Base-by-base conservation (phyloP, 2,113 vertebrate species). In the Chamaetylas fuelleborni region DNA sequence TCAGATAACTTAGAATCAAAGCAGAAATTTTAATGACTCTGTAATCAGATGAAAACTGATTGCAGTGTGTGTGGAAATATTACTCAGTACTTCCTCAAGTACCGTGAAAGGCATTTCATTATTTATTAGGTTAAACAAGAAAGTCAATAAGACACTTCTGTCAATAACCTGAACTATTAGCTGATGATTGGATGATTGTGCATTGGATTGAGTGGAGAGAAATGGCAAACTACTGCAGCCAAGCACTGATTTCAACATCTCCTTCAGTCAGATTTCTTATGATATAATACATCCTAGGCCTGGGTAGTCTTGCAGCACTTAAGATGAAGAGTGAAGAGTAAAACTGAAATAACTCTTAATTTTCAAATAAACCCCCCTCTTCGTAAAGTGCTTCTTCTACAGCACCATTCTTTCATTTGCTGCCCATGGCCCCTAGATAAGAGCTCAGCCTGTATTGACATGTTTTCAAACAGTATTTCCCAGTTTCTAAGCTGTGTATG, bases 391-490 rank as follows among this genome's bases (percentile, higher is more conserved):
- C 67, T 88, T 23, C 14, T 83, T 83, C 86, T 84, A 56, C 26
- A 56, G 31, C 33, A 70, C 71, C 71, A 86, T 88, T 93, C 53
- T 77, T 95, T 89, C 53, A 69, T 43, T 90, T 12, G 1, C 64
- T 66, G 60, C 33, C 71, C 51, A 42, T 51, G 80, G 54, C 56
- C 67, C 64, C 33, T 51, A 73, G 67, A 72, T 93, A 96, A 94
- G 64, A 90, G 72, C 79, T 92, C 51, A 57, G 58, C 64, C 50
- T 81, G 64, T 92, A 93, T 88, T 4, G 76, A 86, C 88, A 92
- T 43, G 64, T 95, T 95, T 91, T 86, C 67, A 77, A 94, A 95
- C 72, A 74, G 15, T 91, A 94, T 86, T 95, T 97, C 56, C 80
- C 86, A 88, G 19, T 94, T 90, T 78, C 76, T 81, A 88, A 91